phyloP scores from a whole-genome alignment of 2,113 vertebrate genomes.

The Nanger granti region DNA sequence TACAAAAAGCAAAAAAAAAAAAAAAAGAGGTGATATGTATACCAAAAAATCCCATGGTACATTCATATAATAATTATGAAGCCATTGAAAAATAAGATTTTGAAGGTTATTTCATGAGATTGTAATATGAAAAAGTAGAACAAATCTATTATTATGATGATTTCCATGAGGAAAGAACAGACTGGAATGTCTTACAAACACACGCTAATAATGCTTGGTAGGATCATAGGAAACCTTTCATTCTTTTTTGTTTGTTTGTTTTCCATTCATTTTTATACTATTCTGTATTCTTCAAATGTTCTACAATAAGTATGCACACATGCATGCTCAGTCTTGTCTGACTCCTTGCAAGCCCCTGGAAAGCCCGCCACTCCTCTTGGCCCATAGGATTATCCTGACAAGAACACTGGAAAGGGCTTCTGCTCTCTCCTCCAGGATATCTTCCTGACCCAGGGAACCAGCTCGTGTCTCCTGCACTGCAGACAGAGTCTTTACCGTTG shows the following conservation, averaged over 20 bases:
- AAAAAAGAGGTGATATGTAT: background rate
- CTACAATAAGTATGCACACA: background rate
- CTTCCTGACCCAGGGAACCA: background rate
- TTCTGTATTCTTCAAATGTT: background rate
- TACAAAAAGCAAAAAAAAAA: background rate
- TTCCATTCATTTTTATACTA: background rate
- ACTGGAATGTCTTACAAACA: background rate
- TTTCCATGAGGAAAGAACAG: background rate
- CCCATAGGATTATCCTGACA: background rate
- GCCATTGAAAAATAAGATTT: background rate
- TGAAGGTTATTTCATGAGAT: background rate
- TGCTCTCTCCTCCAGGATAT: background rate
- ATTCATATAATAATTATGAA: background rate
- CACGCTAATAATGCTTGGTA: background rate
- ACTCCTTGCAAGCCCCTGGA: background rate
- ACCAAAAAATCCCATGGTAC: background rate
- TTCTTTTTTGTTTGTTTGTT: background rate
- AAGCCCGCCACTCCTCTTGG: background rate
- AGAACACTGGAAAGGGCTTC: background rate
- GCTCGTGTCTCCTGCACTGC: background rate
- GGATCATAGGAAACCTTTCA: background rate
- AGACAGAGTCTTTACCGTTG: background rate
- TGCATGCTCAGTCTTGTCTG: fast-evolving
- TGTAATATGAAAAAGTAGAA: background rate
- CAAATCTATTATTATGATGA: background rate